Evolutionary conservation across 2,113 vertebrate genomes (phyloP).

Genomic region (Myxocyprinus asiaticus): DNA sequence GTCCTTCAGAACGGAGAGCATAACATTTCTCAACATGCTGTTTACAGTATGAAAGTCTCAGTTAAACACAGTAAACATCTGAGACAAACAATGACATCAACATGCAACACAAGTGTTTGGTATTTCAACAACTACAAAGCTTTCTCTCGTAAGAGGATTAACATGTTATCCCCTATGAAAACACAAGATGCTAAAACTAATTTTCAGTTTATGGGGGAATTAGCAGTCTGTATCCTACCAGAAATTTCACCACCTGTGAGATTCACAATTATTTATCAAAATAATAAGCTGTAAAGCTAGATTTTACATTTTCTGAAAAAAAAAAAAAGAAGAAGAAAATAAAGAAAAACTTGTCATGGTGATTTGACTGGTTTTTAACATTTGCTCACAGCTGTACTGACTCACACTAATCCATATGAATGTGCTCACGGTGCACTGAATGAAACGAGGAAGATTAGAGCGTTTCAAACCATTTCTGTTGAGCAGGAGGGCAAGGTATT

Average conservation of each 20-base stretch:
- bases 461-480: constrained; percentile 83
- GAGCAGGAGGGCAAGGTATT: constrained; percentile 84
- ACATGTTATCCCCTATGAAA: constrained; percentile 41
- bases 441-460: constrained; percentile 22
- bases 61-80: too few species aligned
- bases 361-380: background rate
- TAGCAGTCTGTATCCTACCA: too few species aligned
- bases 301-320: too few species aligned
- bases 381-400: constrained; percentile 54
- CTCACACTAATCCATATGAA: constrained; percentile 57
- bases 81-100: constrained; percentile 15
- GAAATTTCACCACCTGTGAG: too few species aligned
- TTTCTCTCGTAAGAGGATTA: constrained; percentile 46
- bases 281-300: too few species aligned
- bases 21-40: background rate
- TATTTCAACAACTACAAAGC: constrained; percentile 29
- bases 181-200: constrained; percentile 25
- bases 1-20: constrained; percentile 60
- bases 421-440: constrained; percentile 35
- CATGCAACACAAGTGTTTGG: background rate
- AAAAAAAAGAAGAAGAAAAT: too few species aligned
- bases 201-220: background rate
- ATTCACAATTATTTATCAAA: too few species aligned
- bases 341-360: too few species aligned
- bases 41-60: too few species aligned